A percentile compares a stretch with the other conserved stretches of the same genome.
Evolutionary conservation across 2,888 invertebrate genomes (phyloP).

Genomic region (Asteroscopus sphinx): DNA sequence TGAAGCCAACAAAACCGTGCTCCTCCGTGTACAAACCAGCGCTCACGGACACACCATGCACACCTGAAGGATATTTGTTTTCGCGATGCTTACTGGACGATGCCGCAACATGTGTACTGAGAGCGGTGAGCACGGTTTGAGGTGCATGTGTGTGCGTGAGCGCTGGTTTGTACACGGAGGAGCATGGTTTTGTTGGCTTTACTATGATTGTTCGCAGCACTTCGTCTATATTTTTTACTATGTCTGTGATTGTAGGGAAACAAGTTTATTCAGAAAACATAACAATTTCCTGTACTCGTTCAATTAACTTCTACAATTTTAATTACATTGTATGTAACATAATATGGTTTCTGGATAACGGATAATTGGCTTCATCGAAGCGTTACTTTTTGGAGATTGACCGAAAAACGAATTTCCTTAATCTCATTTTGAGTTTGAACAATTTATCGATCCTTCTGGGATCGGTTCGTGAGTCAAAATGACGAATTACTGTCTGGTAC

Average conservation of each 20-base stretch:
- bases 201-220: too few relatives aligned
- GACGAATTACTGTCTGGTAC: constrained; percentile 60
- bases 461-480: constrained; percentile 62
- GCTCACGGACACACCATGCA: too few relatives aligned
- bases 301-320: constrained; percentile 45
- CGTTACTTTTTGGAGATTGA: constrained; percentile 62
- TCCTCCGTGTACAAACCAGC: too few relatives aligned
- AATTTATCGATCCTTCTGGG: constrained; percentile 67
- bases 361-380: constrained; percentile 63
- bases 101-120: too few relatives aligned
- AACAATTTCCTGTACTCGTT: constrained; percentile 18
- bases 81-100: too few relatives aligned
- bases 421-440: constrained; percentile 43
- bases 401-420: constrained; percentile 61
- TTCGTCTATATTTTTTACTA: too few relatives aligned
- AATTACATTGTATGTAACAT: constrained; percentile 37
- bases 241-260: constrained; percentile 9
- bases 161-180: too few relatives aligned
- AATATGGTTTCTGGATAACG: constrained; percentile 50
- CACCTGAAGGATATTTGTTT: too few relatives aligned
- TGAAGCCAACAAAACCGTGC: too few relatives aligned
- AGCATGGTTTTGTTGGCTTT: too few relatives aligned
- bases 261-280: constrained; percentile 16
- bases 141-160: too few relatives aligned
- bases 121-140: too few relatives aligned